These are phyloP conservation scores for Sternarchorhynchus goeldii DNA, from an alignment of 2,797 vertebrate genomes.

Conservation along the genomic window DNA sequence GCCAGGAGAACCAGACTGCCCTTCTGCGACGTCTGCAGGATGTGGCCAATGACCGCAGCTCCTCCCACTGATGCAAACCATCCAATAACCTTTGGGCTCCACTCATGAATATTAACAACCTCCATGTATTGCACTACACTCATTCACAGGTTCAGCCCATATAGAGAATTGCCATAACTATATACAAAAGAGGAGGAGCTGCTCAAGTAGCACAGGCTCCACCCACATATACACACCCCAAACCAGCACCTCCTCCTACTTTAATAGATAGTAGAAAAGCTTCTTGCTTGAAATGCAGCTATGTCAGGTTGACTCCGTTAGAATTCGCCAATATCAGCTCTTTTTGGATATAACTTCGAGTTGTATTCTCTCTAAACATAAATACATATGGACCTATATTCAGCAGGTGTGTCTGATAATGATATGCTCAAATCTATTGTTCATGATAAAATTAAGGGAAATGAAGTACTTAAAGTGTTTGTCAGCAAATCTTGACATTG, in stretches of 20 bases:
- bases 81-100: not conserved
- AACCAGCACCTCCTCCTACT: not conserved
- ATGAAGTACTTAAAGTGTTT: conserved; percentile 43
- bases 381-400: not conserved
- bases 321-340: conserved; percentile 5
- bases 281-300: not conserved
- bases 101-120: not conserved
- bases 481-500: conserved; percentile 33
- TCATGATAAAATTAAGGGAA: conserved; percentile 17
- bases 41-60: conserved; percentile 89
- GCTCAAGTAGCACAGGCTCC: not conserved
- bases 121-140: not conserved
- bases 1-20: conserved; percentile 87
- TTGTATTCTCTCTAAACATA: not conserved
- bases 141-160: not conserved
- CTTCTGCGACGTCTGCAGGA: conserved; percentile 87
- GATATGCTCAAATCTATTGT: conserved; percentile 17
- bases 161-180: not conserved
- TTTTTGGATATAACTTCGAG: not conserved
- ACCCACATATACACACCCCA: not conserved
- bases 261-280: not conserved
- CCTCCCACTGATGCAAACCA: conserved; percentile 77
- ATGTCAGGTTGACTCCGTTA: not conserved
- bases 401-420: not conserved
- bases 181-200: not conserved